Base-by-base conservation (phyloP, 2,797 vertebrate genomes). In the Anguilla anguilla region DNA sequence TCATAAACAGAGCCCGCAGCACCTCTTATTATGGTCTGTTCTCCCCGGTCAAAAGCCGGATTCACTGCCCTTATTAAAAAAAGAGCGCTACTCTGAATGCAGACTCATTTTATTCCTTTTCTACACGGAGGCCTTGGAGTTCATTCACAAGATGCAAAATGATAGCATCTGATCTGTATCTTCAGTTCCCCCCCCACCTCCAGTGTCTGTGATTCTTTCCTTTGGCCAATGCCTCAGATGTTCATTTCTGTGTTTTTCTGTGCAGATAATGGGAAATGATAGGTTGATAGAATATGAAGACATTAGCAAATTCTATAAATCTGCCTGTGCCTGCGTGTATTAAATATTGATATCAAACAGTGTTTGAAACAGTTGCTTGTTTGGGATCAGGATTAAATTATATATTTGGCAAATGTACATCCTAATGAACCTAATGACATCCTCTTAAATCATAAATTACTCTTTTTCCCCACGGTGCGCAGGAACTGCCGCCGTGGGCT, bases 1-100 rank as follows among this genome's bases (percentile, higher is more conserved):
- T 77, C 89, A 59, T 55, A 88, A 28, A 83, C 77, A 43, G 17
- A 15, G 15, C 59, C 59, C 77, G 19, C 15, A 82, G 11, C 77
- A 17, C 5, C 7, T 43, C 17, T 82, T 13, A 6, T 77, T 77
- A 17, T 77, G 11, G n/a, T 77, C 67, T 72, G 9, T 72, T 9
- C 67, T 53, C 59, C 22, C 59, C 22, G 59, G 11, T 17, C 17
- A 64, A 19, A 22, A 25, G 2, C 59, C 17, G 5, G 22, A 64
- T 64, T 64, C 59, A 64, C 59, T 64, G 59, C 22, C 17, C 59
- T 64, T 64, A 25, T 64, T 64, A 43, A 64, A 64, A 25, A 17
- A 64, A 22, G 59, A 53, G 4, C 17, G 59, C 59, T 6, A 22
- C 59, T 64, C 17, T 64, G 4, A 25, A 64, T 53, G 53, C 53